phyloP scores from a whole-genome alignment of 2,797 vertebrate genomes.

The Melanotaenia nigrans region DNA sequence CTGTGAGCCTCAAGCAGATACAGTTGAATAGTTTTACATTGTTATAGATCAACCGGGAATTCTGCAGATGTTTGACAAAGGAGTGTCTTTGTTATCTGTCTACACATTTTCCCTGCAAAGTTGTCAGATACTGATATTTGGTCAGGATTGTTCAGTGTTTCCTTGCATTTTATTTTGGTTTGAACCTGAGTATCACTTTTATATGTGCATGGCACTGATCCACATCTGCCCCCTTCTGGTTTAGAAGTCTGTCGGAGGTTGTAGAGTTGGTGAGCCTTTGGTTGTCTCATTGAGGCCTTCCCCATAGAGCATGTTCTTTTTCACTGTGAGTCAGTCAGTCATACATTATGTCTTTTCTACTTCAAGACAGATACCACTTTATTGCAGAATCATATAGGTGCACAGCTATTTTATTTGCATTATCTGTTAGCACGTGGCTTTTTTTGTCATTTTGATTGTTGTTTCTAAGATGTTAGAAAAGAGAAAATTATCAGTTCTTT shows the following conservation, averaged over 20 bases:
- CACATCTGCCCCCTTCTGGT: neutral
- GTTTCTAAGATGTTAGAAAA: neutral
- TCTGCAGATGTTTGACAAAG: constrained; percentile 18
- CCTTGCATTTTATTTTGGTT: neutral
- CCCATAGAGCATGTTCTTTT: neutral
- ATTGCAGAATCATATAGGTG: neutral
- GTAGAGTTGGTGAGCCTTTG: no score
- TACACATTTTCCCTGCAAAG: neutral
- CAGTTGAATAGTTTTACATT: constrained; percentile 29
- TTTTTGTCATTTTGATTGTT: neutral
- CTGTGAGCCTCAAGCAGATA: constrained; percentile 18
- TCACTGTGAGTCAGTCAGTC: neutral
- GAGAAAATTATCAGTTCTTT: neutral
- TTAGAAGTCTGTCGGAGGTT: neutral
- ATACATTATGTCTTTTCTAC: neutral
- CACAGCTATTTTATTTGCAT: neutral
- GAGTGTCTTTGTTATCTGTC: constrained; percentile 7
- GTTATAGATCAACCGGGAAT: constrained; percentile 32
- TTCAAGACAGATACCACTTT: neutral
- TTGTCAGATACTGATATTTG: neutral
- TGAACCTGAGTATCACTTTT: neutral
- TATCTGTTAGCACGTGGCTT: neutral
- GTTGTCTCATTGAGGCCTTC: neutral
- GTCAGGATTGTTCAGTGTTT: neutral
- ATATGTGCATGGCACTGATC: neutral